Evolutionary conservation across 2,888 invertebrate species (phyloP).

Genomic region (Brassicogethes aeneus): DNA sequence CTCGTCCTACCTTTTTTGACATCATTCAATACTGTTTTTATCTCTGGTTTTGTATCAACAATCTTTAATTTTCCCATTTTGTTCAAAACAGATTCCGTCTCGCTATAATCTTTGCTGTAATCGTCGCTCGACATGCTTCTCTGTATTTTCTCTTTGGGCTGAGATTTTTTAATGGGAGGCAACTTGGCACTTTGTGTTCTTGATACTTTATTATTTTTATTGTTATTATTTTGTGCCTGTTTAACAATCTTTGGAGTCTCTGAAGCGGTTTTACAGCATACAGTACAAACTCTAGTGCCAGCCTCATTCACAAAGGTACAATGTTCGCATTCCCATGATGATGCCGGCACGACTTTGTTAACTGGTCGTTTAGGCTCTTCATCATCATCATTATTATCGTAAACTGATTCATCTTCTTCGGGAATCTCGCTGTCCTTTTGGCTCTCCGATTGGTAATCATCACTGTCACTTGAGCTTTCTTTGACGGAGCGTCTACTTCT

Average conservation of each 20-base stretch:
- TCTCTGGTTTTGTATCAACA: constrained; percentile 14
- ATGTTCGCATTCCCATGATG: constrained; percentile 80
- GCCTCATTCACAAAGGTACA: constrained; percentile 83
- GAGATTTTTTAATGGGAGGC: neutral
- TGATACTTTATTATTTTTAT: constrained; percentile 4
- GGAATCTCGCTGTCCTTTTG: constrained; percentile 22
- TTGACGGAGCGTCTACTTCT: constrained; percentile 25
- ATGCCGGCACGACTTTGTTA: constrained; percentile 44
- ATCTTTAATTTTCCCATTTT: constrained; percentile 32
- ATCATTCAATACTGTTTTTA: constrained; percentile 6
- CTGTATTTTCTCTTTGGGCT: constrained; percentile 16
- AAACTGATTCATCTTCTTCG: constrained; percentile 25
- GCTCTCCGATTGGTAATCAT: constrained; percentile 29
- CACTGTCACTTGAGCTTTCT: constrained; percentile 29
- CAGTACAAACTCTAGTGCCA: constrained; percentile 67
- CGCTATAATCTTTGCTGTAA: constrained; percentile 37
- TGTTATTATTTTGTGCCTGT: constrained; percentile 10
- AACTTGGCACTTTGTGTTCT: constrained; percentile 1
- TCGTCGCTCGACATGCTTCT: constrained; percentile 33
- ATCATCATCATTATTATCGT: constrained; percentile 30
- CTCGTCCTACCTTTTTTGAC: constrained; percentile 56
- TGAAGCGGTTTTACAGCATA: constrained; percentile 78
- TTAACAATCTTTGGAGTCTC: constrained; percentile 16
- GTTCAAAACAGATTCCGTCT: constrained; percentile 37
- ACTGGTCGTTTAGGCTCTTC: constrained; percentile 19